Base-by-base conservation (phyloP, 2,888 invertebrate genomes). In the Chloroclysta siterata region DNA sequence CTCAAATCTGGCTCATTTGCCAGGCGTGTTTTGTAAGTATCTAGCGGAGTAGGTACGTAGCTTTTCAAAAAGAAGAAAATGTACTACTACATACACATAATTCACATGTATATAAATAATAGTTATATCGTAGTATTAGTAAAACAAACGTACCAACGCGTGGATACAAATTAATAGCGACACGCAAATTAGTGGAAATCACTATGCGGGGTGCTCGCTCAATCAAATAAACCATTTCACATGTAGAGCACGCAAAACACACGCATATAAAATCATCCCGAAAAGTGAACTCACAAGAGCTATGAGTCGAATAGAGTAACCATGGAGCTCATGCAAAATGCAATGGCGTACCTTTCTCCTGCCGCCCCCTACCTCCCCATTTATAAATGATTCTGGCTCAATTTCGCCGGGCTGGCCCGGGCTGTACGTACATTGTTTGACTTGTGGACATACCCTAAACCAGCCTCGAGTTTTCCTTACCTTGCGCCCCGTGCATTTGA, bases 351-450 rank as follows among this genome's bases (percentile, higher is more conserved):
- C 83, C 83, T 81, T 81, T 72, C 80, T 82, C 82, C 80, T 72
- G 60, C 63, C 79, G 50, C 76, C 82, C 74, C 73, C 75, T 51
- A 33, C 51, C 76, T 79, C 83, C 83, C 84, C 81, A 81, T 87
- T 88, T 88, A 90, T 90, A 90, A 91, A 90, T 90, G 90, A 90
- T 90, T 89, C 89, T 71, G 81, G 81, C 84, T 87, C 89, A 88
- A 90, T 90, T 88, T 88, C 85, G 74, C 80, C 80, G 78, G 73
- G 75, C 79, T 74, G 80, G 75, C 81, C 78, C 77, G 42, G 63
- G 69, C 71, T 77, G 78, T 75, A 87, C 84, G 78, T 75, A 87
- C 84, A 87, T 86, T 89, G 84, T 89, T 91, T 89, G 86, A 87
- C 83, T 88, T 84, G 83, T 85, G 81, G 75, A 84, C 81, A 72